Conservation (phyloP, 2,888 invertebrate genomes). For the Laspeyria flexula region DNA sequence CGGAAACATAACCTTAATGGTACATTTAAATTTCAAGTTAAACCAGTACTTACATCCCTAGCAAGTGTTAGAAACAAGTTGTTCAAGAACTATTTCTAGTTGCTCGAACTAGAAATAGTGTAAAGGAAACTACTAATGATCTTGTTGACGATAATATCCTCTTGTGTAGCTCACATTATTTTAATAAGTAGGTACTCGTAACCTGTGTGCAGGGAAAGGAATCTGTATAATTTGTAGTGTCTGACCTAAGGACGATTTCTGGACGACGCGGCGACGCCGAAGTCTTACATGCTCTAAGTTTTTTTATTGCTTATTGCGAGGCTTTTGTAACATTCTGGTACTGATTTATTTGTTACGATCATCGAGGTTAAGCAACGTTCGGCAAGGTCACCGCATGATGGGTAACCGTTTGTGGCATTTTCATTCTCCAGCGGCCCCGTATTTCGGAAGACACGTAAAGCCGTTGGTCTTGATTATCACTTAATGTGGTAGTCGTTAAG, state of each 20-base stretch:
- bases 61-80: constrained; percentile 29
- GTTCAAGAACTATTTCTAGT: constrained; percentile 11
- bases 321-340: too few relatives aligned
- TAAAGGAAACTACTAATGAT: constrained; percentile 40
- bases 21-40: not conserved
- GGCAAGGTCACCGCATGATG: too few relatives aligned
- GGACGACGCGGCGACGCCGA: too few relatives aligned
- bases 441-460: too few relatives aligned
- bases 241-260: not conserved
- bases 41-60: not conserved
- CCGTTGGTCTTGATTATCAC: too few relatives aligned
- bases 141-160: constrained; percentile 26
- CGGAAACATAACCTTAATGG: not conserved
- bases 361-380: too few relatives aligned
- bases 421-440: too few relatives aligned
- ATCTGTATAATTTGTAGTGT: constrained; percentile 23
- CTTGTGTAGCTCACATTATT: constrained; percentile 32
- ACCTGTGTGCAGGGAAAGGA: constrained; percentile 7
- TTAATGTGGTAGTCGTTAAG: too few relatives aligned
- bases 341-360: too few relatives aligned
- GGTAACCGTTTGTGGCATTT: too few relatives aligned
- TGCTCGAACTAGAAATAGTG: constrained; percentile 30
- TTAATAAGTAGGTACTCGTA: constrained; percentile 35
- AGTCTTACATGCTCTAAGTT: too few relatives aligned
- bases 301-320: too few relatives aligned